Evolutionary conservation across 2,797 vertebrate species (phyloP), one percentile per base, ranked within the genome.

Genomic region (Pseudotriccus pelzelni): DNA sequence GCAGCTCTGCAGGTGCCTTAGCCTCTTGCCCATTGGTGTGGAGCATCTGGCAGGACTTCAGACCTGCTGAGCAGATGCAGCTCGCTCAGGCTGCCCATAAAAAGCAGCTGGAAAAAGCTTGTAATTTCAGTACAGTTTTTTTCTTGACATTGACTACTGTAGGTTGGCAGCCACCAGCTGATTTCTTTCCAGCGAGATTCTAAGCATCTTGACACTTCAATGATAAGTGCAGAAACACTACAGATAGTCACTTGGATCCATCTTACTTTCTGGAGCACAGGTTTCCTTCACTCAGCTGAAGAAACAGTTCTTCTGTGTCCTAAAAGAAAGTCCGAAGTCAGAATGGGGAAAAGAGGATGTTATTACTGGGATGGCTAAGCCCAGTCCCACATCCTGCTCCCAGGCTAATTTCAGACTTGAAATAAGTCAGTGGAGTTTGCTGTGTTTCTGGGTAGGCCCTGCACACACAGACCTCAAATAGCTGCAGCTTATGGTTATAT

Each of bases 171-270:
- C 32, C 41, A 56, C 23, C 1, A 2, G 46, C 47, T 25, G 28
- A 66, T 62, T 86, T 81, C 62, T 73, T 93, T 81, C 37, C 77
- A 76, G 47, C 3, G 9, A 88, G 83, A 73, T 63, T 87, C 81
- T 64, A 74, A 37, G 50, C 32, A 49, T 37, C 74, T 78, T 84
- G 52, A 78, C 52, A 43, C 34, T 67, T 93, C 12, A 37, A 44
- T 50, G 75, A 94, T 64, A 11, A 34, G 30, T 55, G 56, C 16
- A 70, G 73, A 95, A 88, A 74, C 1, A 5, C n/a, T 66, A 34
- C 12, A 70, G 55, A 67, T 93, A 81, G 39, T n/a, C 16, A 7
- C 21, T 27, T 56, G 73, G 36, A 81, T 46, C 43, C 25, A 12
- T 53, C 46, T 59, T 32, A 36, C 49, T 44, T 89, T 21, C 37